Evolutionary conservation across 1,140 invertebrate species (phyloP), one percentile per base, ranked within the genome.

Genomic region (Anagrus nilaparvatae): DNA sequence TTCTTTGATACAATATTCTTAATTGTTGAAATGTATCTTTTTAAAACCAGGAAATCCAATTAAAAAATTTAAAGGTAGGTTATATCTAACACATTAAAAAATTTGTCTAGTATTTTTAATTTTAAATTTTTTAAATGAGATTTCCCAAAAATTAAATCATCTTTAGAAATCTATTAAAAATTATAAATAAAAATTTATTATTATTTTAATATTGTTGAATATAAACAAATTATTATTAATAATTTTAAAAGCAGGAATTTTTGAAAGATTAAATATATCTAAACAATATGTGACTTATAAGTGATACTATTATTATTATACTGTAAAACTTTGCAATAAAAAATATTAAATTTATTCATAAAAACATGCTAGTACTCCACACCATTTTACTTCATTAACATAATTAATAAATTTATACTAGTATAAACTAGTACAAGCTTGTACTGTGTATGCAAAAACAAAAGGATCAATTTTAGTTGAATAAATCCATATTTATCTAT

Each of bases 31-130:
- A 65, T 14, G 48, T 35, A 5, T 49, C 46, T 2, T 5, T 2
- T 66, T 48, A 44, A 67, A 67, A 30, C 59, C 47, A 9, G 63
- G 65, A 48, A 63, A 60, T 19, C 61, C 49, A 37, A 59, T 47
- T 9, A 66, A 34, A 14, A 67, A 40, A 16, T 48, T 33, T 4
- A 61, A 8, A 13, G 63, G 65, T 7, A 66, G 64, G 36, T 52
- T n/a, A n/a, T 54, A n/a, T 48, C 49, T 3, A 66, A 43, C 0
- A 58, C 56, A 3, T 5, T 38, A 12, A 39, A 54, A 43, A 58
- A 63, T 42, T 64, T 66, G 21, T 63, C 58, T 3, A 60, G 37
- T 16, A 64, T 47, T 46, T 65, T 51, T 12, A 58, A 54, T 43
- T 64, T 53, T 5, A 63, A 41, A 47, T 53, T 46, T 16, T 58